Conservation (phyloP, 2,797 vertebrate species). For the Microtus agrestis region DNA sequence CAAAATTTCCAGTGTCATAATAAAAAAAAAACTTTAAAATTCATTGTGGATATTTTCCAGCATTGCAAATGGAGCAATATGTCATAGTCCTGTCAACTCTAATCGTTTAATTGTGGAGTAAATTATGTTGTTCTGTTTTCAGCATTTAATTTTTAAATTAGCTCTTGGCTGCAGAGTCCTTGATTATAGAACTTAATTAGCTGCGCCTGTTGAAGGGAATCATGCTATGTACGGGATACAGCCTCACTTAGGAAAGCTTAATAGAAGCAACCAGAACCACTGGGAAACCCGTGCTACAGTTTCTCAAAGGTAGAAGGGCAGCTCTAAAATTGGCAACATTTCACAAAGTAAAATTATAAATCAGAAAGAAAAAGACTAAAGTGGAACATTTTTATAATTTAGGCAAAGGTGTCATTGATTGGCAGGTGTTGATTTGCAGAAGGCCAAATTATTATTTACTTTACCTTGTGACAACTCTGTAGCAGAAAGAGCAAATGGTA, state of each 20-base stretch:
- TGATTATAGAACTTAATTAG: constrained; percentile 67
- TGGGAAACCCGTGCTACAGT: neutral
- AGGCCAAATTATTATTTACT: neutral
- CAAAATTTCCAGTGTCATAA: neutral
- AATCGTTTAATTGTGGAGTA: constrained; percentile 79
- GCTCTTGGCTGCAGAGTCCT: constrained; percentile 73
- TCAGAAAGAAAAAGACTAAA: neutral
- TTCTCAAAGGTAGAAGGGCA: neutral
- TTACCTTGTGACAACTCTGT: neutral
- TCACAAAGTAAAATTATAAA: neutral
- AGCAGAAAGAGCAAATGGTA: neutral
- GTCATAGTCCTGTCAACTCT: constrained; percentile 64
- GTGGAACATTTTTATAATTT: neutral
- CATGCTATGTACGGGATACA: constrained; percentile 38
- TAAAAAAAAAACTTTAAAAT: constrained; percentile 70
- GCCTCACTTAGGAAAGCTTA: constrained; percentile 51
- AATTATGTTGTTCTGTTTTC: constrained; percentile 77
- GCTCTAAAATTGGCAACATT: neutral
- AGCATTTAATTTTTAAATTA: constrained; percentile 83
- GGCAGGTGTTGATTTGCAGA: neutral
- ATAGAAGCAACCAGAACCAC: constrained; percentile 2
- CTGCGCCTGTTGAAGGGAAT: constrained; percentile 38
- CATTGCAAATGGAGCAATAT: constrained; percentile 51
- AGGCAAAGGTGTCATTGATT: neutral
- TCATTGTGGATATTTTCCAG: constrained; percentile 61